Percentiles rank a stretch among this genome's conserved stretches.
Evolutionary conservation across 2,113 vertebrate genomes (phyloP).

Genomic region (Girardinichthys multiradiatus): DNA sequence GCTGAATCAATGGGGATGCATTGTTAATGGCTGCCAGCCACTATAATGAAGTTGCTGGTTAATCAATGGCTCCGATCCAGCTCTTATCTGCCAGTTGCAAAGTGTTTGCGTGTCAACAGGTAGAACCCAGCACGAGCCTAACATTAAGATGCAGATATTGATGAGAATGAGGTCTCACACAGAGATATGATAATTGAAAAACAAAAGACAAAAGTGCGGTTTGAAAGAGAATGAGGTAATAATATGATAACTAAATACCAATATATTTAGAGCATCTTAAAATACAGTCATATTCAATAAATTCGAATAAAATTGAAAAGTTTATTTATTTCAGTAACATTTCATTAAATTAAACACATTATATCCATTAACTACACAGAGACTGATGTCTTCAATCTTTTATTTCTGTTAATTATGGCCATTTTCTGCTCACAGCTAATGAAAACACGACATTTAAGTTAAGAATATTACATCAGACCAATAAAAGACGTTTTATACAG

Average conservation of each 20-base stretch:
- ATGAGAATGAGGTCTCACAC: constrained; percentile 14
- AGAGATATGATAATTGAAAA: constrained; percentile 30
- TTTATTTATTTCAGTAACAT: too few species aligned
- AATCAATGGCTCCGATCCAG: constrained; percentile 75
- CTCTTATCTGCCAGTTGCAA: constrained; percentile 72
- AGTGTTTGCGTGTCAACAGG: constrained; percentile 70
- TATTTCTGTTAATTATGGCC: too few species aligned
- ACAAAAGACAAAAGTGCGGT: constrained; percentile 4
- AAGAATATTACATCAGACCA: too few species aligned
- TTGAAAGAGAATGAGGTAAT: background rate
- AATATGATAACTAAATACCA: constrained; percentile 1
- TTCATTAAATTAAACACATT: too few species aligned
- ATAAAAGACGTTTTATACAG: too few species aligned
- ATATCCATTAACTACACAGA: too few species aligned
- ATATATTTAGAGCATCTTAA: background rate
- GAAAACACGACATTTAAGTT: too few species aligned
- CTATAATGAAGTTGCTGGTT: constrained; percentile 75
- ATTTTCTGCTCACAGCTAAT: too few species aligned
- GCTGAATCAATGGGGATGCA: constrained; percentile 72
- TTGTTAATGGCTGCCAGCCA: constrained; percentile 72
- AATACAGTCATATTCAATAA: too few species aligned
- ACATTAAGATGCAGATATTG: constrained; percentile 56
- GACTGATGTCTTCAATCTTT: too few species aligned
- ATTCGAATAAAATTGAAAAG: too few species aligned
- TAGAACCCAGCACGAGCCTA: constrained; percentile 28